Conservation (phyloP, 2,888 invertebrate species). For the Limnephilus auricula region DNA sequence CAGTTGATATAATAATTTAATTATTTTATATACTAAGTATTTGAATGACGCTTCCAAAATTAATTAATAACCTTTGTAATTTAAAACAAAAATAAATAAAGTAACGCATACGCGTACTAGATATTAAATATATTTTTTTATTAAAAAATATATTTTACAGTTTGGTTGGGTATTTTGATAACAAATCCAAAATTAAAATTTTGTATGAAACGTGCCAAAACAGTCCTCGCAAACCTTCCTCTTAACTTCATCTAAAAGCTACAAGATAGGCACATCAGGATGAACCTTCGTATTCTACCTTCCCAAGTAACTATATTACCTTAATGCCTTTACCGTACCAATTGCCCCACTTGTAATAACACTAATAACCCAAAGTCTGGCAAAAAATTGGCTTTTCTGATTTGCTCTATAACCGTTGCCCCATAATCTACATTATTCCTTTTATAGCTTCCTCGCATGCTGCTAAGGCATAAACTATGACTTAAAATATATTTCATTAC, state of each 20-base stretch:
- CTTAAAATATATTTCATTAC: constrained; percentile 28
- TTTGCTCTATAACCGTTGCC: not conserved
- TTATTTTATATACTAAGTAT: no score
- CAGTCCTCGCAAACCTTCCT: no score
- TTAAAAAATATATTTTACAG: no score
- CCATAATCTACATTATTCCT: not conserved
- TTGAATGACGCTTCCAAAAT: no score
- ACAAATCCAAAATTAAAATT: no score
- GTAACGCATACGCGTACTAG: no score
- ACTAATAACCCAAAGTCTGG: constrained; percentile 2
- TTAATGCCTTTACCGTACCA: not conserved
- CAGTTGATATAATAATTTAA: no score
- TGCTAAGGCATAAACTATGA: not conserved
- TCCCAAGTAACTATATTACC: constrained; percentile 2
- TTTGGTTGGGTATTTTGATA: no score
- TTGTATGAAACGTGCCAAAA: no score
- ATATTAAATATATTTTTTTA: no score
- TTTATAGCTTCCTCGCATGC: constrained; percentile 18
- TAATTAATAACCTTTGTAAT: no score
- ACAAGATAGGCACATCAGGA: not conserved
- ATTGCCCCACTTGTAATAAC: not conserved
- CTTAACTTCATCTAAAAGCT: not conserved
- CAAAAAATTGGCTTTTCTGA: not conserved
- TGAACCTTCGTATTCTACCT: not conserved
- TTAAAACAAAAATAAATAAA: no score